Base-by-base conservation (phyloP, 2,797 vertebrate species). In the Clarias fuscus region DNA sequence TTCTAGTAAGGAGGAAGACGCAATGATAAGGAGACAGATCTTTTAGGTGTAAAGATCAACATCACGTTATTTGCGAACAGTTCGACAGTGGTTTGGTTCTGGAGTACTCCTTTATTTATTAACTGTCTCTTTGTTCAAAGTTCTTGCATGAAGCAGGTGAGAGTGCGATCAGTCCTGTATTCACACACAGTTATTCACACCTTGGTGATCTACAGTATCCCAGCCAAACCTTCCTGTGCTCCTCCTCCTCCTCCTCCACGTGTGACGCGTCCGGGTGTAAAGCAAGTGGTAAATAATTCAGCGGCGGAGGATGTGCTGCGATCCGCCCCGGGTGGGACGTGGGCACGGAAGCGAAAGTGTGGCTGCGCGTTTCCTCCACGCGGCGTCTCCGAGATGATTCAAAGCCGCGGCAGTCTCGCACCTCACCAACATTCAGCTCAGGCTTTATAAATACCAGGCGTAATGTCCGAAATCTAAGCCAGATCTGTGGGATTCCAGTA, bases 261-360 rank as follows among this genome's bases (percentile, higher is more conserved):
- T 78, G 77, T 84, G 77, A 86, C 67, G 82, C 53, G 24, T 48
- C 61, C 43, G 82, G 86, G 70, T 71, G 80, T 84, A 88, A 82
- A 86, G 75, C 73, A 73, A 77, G 62, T 82, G 88, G 68, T 89
- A 77, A 90, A 88, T 89, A 89, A 90, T 90, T 90, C 75, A 77
- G 75, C 43, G 27, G 24, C 67, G 37, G 70, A 89, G 62, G 67
- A 88, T 80, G 73, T 72, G 71, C 71, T 83, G 72, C 82, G 85
- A 85, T 83, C 81, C 33, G 40, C 8, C 70, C 61, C 61, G 43
- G 17, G 65, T 84, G 33, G 62, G 48, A 85, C n/a, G 48, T 76
- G 77, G 68, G 78, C 37, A 73, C 59, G 59, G 77, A 83, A 70
- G 33, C 37, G 27, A 77, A 75, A 37, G 48, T 24, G 48, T 37